phyloP scores from a whole-genome alignment of 2,888 invertebrate genomes.

The Ecdyonurus torrentis region DNA sequence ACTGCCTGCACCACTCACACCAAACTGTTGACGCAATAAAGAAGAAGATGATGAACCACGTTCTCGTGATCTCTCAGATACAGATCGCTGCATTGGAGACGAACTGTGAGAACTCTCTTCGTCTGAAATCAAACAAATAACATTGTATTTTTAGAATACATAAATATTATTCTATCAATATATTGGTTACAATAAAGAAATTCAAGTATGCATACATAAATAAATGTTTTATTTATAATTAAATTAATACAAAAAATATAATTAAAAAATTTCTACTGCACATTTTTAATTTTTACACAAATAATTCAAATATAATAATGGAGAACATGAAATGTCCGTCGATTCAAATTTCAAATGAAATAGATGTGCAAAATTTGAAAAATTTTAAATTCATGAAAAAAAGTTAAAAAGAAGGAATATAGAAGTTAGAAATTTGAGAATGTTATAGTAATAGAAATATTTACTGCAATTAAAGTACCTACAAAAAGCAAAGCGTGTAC shows the following conservation, averaged over 20 bases:
- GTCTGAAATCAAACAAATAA: not conserved
- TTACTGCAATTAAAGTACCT: too few relatives aligned
- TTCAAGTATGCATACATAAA: not conserved
- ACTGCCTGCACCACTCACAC: slow-evolving; percentile 3
- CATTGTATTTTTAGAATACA: not conserved
- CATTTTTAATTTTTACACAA: too few relatives aligned
- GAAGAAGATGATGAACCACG: slow-evolving; percentile 19
- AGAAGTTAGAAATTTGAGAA: too few relatives aligned
- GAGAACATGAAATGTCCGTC: too few relatives aligned
- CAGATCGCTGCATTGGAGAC: slow-evolving; percentile 27
- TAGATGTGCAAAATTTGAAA: too few relatives aligned
- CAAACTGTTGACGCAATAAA: slow-evolving; percentile 20
- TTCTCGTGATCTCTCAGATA: slow-evolving; percentile 29
- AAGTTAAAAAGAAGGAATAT: too few relatives aligned
- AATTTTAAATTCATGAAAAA: too few relatives aligned
- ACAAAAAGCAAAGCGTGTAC: too few relatives aligned
- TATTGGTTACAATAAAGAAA: not conserved
- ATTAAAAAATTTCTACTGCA: not conserved
- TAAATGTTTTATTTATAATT: not conserved
- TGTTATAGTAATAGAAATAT: too few relatives aligned
- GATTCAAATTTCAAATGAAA: too few relatives aligned
- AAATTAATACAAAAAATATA: not conserved
- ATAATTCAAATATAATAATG: too few relatives aligned
- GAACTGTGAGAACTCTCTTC: slow-evolving; percentile 1
- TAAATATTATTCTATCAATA: not conserved